Base-by-base conservation (phyloP, 92 coral and sea anemone genomes). In the Heliopora coerulea region DNA sequence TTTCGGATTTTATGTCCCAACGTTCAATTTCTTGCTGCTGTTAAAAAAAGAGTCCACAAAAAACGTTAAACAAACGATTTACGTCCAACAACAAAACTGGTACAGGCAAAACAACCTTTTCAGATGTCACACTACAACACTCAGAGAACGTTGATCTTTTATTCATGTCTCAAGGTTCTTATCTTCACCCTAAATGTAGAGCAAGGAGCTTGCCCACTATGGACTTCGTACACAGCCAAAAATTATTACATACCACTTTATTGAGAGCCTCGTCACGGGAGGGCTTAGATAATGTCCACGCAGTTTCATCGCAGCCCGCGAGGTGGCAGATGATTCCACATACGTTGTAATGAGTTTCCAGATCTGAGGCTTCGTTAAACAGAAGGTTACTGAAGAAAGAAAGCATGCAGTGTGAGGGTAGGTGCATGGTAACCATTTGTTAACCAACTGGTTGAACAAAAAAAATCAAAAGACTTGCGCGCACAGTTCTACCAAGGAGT, bases 261-360 rank as follows among this genome's bases (percentile, higher is more conserved):
- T 50, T 40, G n/a, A 91, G 46, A 18, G 88, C 91, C 49, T 58
- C 64, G 1, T 83, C 83, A 54, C 95, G 83, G 31, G 88, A 41
- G 41, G 86, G 86, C 42, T 10, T 9, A 3, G 46, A 18, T 77
- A 65, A 62, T 0, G 91, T 86, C 96, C 97, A 88, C 21, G 61
- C 83, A 20, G 30, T 54, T 17, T 82, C 84, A 3, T 88, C 95
- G 66, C 88, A 90, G 52, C 78, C 89, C 7, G 95, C 97, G 73
- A 91, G 61, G 82, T 91, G 97, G 70, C 95, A 85, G 30, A 91
- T 59, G 41, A 91, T 88, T 30, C 97, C 95, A 3, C 86, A 92
- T 3, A 92, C 97, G 63, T 91, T 88, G 77, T 91, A 91, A 28
- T 91, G 86, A 33, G 89, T 90, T 54, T 91, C 97, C 48, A 88